Percentiles rank a stretch among this genome's conserved stretches.
These are phyloP conservation scores for Elanoides forficatus DNA, from an alignment of 2,113 vertebrate species.

Conservation along the genomic window DNA sequence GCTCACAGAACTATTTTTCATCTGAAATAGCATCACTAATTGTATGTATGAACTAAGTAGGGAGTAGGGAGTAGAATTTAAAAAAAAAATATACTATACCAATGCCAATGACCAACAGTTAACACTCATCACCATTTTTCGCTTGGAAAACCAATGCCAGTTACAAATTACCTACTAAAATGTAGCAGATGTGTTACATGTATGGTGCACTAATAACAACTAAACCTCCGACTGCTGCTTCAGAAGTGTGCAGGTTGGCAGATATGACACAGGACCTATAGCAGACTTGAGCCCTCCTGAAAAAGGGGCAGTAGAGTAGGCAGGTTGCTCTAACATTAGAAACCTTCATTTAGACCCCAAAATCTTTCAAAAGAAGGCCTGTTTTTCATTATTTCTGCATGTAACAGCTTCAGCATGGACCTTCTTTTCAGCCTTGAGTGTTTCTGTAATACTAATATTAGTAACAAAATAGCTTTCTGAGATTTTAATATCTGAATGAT, in stretches of 20 bases:
- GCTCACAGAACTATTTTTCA: not conserved
- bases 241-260: not conserved
- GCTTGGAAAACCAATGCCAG: not conserved
- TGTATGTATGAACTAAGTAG: not conserved
- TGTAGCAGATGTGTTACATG: not conserved
- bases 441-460: not conserved
- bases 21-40: not conserved
- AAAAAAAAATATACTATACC: not conserved
- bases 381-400: not conserved
- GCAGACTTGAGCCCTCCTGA: not conserved
- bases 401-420: not conserved
- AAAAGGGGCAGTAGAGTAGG: not conserved
- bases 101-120: not conserved
- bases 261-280: not conserved
- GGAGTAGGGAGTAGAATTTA: rapidly evolving
- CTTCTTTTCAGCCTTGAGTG: not conserved
- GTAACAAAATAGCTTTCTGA: not conserved
- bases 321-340: not conserved
- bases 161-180: not conserved
- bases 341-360: not conserved
- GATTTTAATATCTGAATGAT: not conserved
- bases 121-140: not conserved
- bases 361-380: not conserved
- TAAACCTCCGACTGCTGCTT: not conserved
- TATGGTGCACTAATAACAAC: not conserved